Evolutionary conservation across 2,113 vertebrate species (phyloP), one percentile per base, ranked within the genome.

Genomic region (Oplegnathus fasciatus): DNA sequence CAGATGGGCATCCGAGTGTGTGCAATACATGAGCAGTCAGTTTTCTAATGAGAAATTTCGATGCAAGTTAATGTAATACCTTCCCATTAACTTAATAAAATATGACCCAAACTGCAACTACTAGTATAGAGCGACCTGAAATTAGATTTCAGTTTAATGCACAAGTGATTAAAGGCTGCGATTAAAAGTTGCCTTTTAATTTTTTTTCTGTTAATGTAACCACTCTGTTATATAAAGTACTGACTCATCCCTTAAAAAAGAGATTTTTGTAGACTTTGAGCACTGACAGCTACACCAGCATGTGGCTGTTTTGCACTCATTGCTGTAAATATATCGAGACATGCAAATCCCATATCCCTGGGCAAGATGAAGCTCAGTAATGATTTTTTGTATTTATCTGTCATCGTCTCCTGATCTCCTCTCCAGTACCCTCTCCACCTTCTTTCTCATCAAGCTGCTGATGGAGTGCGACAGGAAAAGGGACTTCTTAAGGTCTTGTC

Each of bases 401-500:
- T 65, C 74, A 69, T 54, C 44, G 67, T 73, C 48, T 26, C n/a
- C 55, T 67, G 26, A 58, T 69, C 18, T n/a, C 64, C 26, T 61
- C 79, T 60, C 20, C 26, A 67, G 30, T 5, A 60, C n/a, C 34
- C 52, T 46, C 68, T 69, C 58, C 61, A 69, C 58, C 73, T 52
- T 61, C 24, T 48, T 50, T 79, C 76, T 81, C 80, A 75, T 88
- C 75, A 75, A n/a, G 48, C 69, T 60, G n/a, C 13, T 77, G 85
- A 89, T 67, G 65, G 64, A 90, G 80, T 72, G 60, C 86, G 46
- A 26, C 66, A 80, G 75, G 68, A 28, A 64, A 32, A 34, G 13
- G 17, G 75, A 84, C 78, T 75, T 76, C 58, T 89, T 80, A 67
- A 84, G 84, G 55, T 86, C 75, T 87, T 64, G 57, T 86, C 86